Evolutionary conservation across 2,888 invertebrate species (phyloP).

Genomic region (Orthonychiurus folsomi): DNA sequence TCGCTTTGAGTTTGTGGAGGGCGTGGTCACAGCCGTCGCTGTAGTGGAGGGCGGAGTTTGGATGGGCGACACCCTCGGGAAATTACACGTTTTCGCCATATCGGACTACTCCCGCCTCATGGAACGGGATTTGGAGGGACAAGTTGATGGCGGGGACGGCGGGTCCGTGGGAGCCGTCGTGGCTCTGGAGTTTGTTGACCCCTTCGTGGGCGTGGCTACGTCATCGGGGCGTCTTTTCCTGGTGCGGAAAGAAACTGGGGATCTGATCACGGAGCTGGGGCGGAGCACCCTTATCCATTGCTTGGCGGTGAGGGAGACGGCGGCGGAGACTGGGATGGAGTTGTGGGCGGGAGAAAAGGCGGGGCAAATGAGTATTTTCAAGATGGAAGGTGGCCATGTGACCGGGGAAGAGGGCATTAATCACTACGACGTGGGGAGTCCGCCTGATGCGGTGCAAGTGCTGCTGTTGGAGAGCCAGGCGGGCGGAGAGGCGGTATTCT

Average conservation of each 20-base stretch:
- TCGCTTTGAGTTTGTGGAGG: constrained; percentile 38
- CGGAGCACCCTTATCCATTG: constrained; percentile 37
- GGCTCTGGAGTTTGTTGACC: constrained; percentile 29
- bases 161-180: constrained; percentile 39
- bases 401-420: constrained; percentile 61
- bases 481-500: constrained; percentile 52
- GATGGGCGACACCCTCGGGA: constrained; percentile 83
- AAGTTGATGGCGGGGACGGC: constrained; percentile 22
- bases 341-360: constrained; percentile 82
- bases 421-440: constrained; percentile 53
- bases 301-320: constrained; percentile 10
- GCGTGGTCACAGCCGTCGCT: constrained; percentile 53
- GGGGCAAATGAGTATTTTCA: constrained; percentile 69
- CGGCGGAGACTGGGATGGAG: constrained; percentile 46
- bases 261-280: constrained; percentile 36
- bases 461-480: constrained; percentile 51
- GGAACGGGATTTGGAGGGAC: constrained; percentile 35
- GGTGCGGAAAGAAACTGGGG: constrained; percentile 27
- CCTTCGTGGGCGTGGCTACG: constrained; percentile 32
- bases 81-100: constrained; percentile 52
- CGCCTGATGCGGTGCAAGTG: constrained; percentile 54
- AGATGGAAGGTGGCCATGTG: constrained; percentile 61
- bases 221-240: constrained; percentile 28
- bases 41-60: constrained; percentile 66
- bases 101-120: constrained; percentile 32